Conservation (phyloP, 2,113 vertebrate genomes). For the Apteryx mantelli region DNA sequence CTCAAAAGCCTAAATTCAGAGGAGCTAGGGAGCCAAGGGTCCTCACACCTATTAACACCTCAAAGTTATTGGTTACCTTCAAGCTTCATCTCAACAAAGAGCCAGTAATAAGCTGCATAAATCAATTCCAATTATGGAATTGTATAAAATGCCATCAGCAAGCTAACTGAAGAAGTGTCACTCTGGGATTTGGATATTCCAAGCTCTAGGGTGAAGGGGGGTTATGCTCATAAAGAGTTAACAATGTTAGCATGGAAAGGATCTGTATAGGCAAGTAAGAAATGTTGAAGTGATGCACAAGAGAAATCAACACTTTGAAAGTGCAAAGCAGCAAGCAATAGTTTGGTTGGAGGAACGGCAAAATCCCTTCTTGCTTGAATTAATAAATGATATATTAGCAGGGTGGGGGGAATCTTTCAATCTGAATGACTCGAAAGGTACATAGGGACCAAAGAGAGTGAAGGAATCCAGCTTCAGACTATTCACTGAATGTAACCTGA, state of each 20-base stretch:
- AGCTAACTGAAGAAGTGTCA: not conserved
- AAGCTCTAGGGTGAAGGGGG: not conserved
- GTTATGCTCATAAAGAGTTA: not conserved
- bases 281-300: not conserved
- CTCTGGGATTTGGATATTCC: not conserved
- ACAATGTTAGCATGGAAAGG: not conserved
- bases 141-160: not conserved
- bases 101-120: not conserved
- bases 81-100: not conserved
- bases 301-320: not conserved
- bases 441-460: not conserved
- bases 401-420: not conserved
- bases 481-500: constrained; percentile 1
- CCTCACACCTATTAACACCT: not conserved
- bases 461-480: not conserved
- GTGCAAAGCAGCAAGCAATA: not conserved
- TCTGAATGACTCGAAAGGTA: not conserved
- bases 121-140: not conserved
- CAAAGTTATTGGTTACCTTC: not conserved
- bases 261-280: not conserved
- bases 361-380: not conserved
- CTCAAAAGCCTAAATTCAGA: not conserved
- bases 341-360: not conserved
- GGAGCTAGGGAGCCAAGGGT: accelerated
- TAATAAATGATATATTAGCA: constrained; percentile 14